phyloP scores from a whole-genome alignment of 2,888 invertebrate genomes.

The Ichneumoninae sp. region DNA sequence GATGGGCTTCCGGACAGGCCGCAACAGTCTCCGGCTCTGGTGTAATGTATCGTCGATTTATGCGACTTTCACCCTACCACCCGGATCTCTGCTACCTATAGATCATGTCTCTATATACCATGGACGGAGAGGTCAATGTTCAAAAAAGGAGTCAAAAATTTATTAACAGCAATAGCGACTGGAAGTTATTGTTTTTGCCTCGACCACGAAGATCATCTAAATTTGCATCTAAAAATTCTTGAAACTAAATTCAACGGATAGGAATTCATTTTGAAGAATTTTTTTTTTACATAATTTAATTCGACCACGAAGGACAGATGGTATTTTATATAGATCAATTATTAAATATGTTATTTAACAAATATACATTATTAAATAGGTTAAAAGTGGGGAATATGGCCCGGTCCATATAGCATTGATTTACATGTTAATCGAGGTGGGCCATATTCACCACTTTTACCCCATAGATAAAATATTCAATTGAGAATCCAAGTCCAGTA shows the following conservation, averaged over 20 bases:
- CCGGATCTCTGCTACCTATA: background rate
- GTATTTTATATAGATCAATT: background rate
- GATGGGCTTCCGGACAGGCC: constrained; percentile 54
- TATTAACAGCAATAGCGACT: background rate
- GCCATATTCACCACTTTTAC: no score
- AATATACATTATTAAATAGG: no score
- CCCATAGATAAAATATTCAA: background rate
- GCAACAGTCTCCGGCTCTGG: constrained; percentile 50
- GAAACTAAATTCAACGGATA: no score
- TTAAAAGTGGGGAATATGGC: no score
- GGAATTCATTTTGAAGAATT: no score
- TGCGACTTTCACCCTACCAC: constrained; percentile 43
- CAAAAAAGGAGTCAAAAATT: background rate
- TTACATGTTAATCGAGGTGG: no score
- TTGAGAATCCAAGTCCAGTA: background rate
- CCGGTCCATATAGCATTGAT: no score
- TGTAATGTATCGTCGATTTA: constrained; percentile 63
- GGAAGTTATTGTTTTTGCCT: background rate
- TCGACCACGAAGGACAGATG: background rate
- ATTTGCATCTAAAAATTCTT: no score
- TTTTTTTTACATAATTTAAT: no score
- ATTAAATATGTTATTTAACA: no score
- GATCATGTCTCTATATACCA: background rate
- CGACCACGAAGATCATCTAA: background rate
- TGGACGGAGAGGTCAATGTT: background rate